Evolutionary conservation across 2,888 invertebrate genomes (phyloP).

Genomic region (Hypercompe scribonia): DNA sequence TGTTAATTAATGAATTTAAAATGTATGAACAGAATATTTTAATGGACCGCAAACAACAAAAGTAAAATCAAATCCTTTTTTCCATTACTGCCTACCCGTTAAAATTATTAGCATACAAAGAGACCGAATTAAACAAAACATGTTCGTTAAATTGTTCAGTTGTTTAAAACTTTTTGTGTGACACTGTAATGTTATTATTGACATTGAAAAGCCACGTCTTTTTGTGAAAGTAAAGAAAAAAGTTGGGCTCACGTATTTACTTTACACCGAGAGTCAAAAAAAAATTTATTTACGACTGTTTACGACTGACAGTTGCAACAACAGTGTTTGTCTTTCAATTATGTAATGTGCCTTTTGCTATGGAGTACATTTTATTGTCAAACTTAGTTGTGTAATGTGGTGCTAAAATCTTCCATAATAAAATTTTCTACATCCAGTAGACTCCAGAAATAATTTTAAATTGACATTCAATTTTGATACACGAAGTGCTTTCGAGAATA

Average conservation of each 20-base stretch:
- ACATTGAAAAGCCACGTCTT: neutral
- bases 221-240: neutral
- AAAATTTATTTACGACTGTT: neutral
- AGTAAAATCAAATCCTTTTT: too few relatives aligned
- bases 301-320: neutral
- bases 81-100: too few relatives aligned
- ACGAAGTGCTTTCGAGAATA: too few relatives aligned
- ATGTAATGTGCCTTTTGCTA: neutral
- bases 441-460: too few relatives aligned
- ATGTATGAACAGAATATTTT: too few relatives aligned
- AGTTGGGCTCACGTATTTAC: conserved; percentile 4
- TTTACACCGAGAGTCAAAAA: neutral
- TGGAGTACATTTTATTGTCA: neutral
- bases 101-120: too few relatives aligned
- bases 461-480: too few relatives aligned
- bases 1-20: too few relatives aligned
- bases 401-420: neutral
- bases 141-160: conserved; percentile 50
- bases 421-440: neutral
- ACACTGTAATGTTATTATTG: neutral
- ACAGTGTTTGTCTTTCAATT: conserved; percentile 7
- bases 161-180: conserved; percentile 31
- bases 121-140: conserved; percentile 52
- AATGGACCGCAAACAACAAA: too few relatives aligned
- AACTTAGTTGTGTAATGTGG: neutral